phyloP scores from a whole-genome alignment of 2,888 invertebrate species.

The Sinohyriopsis cumingii region DNA sequence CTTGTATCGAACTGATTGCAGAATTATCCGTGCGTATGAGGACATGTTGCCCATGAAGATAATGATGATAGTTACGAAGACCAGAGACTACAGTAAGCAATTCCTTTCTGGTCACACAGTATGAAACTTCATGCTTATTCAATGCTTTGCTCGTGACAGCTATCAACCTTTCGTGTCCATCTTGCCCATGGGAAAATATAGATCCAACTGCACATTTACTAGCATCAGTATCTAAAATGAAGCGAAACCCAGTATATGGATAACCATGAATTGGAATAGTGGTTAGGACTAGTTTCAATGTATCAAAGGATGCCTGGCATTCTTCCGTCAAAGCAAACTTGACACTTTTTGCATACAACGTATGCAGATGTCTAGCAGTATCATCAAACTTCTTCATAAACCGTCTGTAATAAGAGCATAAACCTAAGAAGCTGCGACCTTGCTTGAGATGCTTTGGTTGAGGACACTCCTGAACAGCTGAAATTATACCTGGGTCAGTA shows the following conservation, averaged over 20 bases:
- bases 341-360: too few species aligned
- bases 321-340: too few species aligned
- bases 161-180: conserved; percentile 14
- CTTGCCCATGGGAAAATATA: conserved; percentile 13
- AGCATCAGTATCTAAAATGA: conserved; percentile 19
- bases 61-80: conserved; percentile 14
- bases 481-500: too few species aligned
- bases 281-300: too few species aligned
- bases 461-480: too few species aligned
- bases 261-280: conserved; percentile 1
- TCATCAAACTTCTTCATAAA: too few species aligned
- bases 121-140: conserved; percentile 13
- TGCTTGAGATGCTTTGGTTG: too few species aligned
- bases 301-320: too few species aligned
- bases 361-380: too few species aligned
- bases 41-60: conserved; percentile 25
- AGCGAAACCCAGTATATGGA: background rate
- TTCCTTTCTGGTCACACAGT: conserved; percentile 17
- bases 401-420: too few species aligned
- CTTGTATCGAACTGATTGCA: conserved; percentile 23
- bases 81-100: conserved; percentile 15
- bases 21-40: conserved; percentile 26
- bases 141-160: conserved; percentile 19
- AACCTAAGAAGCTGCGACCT: too few species aligned
- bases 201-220: conserved; percentile 13